Base-by-base conservation (phyloP, 2,113 vertebrate species). In the Spheniscus mendiculus region DNA sequence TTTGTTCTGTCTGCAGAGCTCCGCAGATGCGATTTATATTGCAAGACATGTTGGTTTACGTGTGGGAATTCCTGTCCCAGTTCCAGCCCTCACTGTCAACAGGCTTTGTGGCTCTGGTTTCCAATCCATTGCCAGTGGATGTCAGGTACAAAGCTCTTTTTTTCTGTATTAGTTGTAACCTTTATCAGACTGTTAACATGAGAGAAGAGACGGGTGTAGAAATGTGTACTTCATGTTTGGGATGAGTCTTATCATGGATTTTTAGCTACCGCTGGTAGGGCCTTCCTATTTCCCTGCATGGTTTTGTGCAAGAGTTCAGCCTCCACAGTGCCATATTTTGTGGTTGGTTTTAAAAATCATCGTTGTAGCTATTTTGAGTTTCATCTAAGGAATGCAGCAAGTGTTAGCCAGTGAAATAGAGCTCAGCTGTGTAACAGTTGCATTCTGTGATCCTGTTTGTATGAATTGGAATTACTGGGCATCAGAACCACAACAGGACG, bases 71-170 rank as follows among this genome's bases (percentile, higher is more conserved):
- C 99, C 99, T 3, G 45, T 98, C 63, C 97, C 99, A 10, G 98
- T 97, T 15, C 99, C 99, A 9, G 99, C 99, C 59, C 98, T 99
- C 90, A 99, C 99, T 6, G 92, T 99, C 56, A 99, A 99, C 93
- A 98, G 99, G 15, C 99, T 99, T 38, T 99, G 99, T 93, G 99
- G 99, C 52, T 99, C 99, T 67, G 99, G 99, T 42, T 99, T 99
- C 98, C 99, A 99, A 84, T 98, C 99, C 81, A 98, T 99, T 69
- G 98, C 99, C 94, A 99, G 45, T 22, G 99, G 99, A 21, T 98
- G 99, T 88, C 99, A 99, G 96, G 99, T 99, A 99, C 56, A 58
- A 67, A 69, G 7, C n/a, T 53, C 30, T 76, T 58, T 29, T 36
- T 40, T 53, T 55, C 61, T 67, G 11, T 32, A 3, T n/a, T 44